Evolutionary conservation across 1,140 invertebrate genomes (phyloP).

Genomic region (Spodoptera litura): DNA sequence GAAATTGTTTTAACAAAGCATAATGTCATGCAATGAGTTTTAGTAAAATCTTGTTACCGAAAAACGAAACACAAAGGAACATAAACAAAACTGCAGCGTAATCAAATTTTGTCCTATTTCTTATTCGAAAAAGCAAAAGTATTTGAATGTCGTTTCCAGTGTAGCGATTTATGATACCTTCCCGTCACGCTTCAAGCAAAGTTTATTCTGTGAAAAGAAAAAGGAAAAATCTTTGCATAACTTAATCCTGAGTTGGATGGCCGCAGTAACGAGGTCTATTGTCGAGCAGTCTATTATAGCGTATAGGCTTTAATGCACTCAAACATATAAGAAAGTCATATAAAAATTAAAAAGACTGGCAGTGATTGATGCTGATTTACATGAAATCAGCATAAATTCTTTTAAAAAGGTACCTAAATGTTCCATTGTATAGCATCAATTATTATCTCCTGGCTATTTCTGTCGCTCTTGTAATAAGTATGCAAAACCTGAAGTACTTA

Average conservation of each 20-base stretch:
- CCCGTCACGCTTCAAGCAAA: slow-evolving; percentile 42
- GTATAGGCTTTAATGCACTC: slow-evolving; percentile 10
- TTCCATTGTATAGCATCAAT: neutral
- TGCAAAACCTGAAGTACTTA: neutral
- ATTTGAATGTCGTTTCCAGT: slow-evolving; percentile 28
- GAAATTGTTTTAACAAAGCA: neutral
- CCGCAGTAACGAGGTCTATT: slow-evolving; percentile 47
- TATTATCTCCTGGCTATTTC: neutral
- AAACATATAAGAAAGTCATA: slow-evolving; percentile 24
- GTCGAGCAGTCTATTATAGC: slow-evolving; percentile 35
- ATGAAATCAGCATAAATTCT: neutral
- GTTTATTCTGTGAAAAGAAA: slow-evolving; percentile 46
- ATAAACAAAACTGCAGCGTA: slow-evolving; percentile 7
- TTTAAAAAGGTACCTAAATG: neutral
- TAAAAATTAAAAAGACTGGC: slow-evolving; percentile 32
- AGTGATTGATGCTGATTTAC: slow-evolving; percentile 30
- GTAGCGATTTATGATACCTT: slow-evolving; percentile 43
- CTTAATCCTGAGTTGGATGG: slow-evolving; percentile 40
- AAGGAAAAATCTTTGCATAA: slow-evolving; percentile 47
- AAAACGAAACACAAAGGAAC: slow-evolving; percentile 1
- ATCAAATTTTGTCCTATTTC: slow-evolving; percentile 35
- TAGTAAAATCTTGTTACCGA: neutral
- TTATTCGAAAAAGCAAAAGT: slow-evolving; percentile 39
- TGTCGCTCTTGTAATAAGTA: neutral
- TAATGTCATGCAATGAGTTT: neutral